Base-by-base conservation (phyloP, 2,888 invertebrate species). In the Dolichomitus sp. region DNA sequence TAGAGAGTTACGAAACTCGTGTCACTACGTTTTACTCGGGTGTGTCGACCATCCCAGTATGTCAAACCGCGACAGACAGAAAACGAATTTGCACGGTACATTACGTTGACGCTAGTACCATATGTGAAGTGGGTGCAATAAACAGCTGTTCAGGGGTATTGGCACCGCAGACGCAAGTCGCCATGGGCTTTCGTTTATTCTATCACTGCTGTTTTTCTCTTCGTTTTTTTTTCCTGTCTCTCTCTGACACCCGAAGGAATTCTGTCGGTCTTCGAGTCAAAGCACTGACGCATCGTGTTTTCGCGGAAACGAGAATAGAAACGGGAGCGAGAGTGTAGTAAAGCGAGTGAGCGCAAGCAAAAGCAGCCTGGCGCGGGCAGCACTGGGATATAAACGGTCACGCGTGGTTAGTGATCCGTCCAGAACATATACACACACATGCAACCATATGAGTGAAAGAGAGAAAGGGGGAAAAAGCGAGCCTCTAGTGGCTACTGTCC, bases 261-360 rank as follows among this genome's bases (percentile, higher is more conserved):
- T 66, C 54, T 66, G 61, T 61, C 50, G 69, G 40, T 61, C 52
- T 30, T 23, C 37, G 78, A 72, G 57, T 54, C 78, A 30, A 57
- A 50, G 78, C 75, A 80, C 80, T 78, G 84, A 81, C 84, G 84
- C 82, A 84, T 80, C 80, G 81, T 83, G 82, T 78, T 81, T 84
- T 82, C 84, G 69, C 81, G 80, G 72, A 83, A 85, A 83, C 85
- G 79, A 85, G 85, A 85, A 85, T 83, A 83, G 85, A 84, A 84
- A 83, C 68, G 84, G 57, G 79, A 84, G 61, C 79, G 84, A 45
- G 75, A 83, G 75, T 72, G 50, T 57, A 66, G 72, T 33, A 37
- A 50, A 45, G 57, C 4, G 52, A 75, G 30, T 68, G 80, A 69
- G 69, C 42, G 48, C 48, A 23, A 52, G 61, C 73, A 40, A 68